Evolutionary conservation across 2,113 vertebrate species (phyloP), one percentile per base, ranked within the genome.

Genomic region (Salvelinus alpinus): DNA sequence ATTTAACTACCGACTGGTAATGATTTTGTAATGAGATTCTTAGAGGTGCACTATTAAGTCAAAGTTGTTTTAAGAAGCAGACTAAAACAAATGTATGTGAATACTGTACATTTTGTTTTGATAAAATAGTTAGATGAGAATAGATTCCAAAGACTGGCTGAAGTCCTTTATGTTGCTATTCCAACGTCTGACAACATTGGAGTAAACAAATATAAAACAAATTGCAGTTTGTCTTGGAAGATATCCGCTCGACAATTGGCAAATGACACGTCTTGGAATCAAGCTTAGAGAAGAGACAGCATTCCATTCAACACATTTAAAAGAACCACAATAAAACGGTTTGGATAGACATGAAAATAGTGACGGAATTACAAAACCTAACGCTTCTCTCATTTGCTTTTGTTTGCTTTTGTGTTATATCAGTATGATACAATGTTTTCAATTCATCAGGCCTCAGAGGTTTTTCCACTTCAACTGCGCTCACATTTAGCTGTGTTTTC

Each of bases 361-460:
- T 24, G 9, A 3, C 38, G 16, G 70, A 78, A 80, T 71, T 57
- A 72, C 59, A 62, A 14, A 70, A 70, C 5, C 12, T 54, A 11
- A 5, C 3, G 44, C 29, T 48, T 70, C 57, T 79, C 65, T 83
- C 20, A 65, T 75, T 78, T 81, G 68, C 54, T 64, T 75, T 66
- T 44, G 25, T 59, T 75, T 72, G 20, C 34, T 79, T 70, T 44
- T 9, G 48, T 64, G 72, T 79, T 78, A 78, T 75, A 79, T 79
- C 76, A 77, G 68, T 69, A 71, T 70, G 69, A 72, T 62, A 16
- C 80, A 34, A 73, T 80, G 78, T 81, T 81, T 72, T 76, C 34
- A 68, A 81, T 86, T 83, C 64, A 79, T 81, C 47, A 70, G 64
- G 22, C 70, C 64, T 72, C 75, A 38, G 44, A 76, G 38, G 22